These are phyloP conservation scores for Henricia sp. DNA, from an alignment of 53 echinoderm and acorn worm species.

Conservation along the genomic window DNA sequence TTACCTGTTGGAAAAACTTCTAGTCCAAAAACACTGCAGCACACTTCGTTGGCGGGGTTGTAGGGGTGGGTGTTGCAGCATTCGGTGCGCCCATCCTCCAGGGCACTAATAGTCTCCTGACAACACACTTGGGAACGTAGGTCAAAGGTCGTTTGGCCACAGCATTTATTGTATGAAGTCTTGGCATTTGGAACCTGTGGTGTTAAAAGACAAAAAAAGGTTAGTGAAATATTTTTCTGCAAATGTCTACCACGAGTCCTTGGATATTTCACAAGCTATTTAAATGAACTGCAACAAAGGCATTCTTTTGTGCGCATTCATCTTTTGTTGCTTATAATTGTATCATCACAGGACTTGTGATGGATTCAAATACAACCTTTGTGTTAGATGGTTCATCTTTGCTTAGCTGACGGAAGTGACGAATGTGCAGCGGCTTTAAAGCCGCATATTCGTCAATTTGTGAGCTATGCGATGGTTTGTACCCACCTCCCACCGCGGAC, in stretches of 20 bases:
- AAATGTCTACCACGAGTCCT: background rate
- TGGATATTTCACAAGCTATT: background rate
- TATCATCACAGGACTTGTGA: background rate
- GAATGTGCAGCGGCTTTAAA: too few species aligned
- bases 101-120: background rate
- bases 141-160: conserved; percentile 58
- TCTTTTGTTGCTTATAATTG: background rate
- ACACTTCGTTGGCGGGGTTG: conserved; percentile 68
- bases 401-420: too few species aligned
- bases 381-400: too few species aligned
- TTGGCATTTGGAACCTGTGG: conserved; percentile 16
- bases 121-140: conserved; percentile 67
- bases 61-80: conserved; percentile 64
- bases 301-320: background rate
- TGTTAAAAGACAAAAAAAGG: background rate
- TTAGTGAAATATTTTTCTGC: background rate
- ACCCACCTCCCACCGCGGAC: too few species aligned
- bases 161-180: conserved; percentile 51
- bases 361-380: too few species aligned
- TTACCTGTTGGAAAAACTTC: conserved; percentile 40
- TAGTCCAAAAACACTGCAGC: conserved; percentile 26
- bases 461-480: too few species aligned
- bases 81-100: conserved; percentile 25
- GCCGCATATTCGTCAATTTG: too few species aligned
- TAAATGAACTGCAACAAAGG: too few species aligned